Evolutionary conservation across 2,797 vertebrate genomes (phyloP).

Genomic region (Philypnodon macrostomus): DNA sequence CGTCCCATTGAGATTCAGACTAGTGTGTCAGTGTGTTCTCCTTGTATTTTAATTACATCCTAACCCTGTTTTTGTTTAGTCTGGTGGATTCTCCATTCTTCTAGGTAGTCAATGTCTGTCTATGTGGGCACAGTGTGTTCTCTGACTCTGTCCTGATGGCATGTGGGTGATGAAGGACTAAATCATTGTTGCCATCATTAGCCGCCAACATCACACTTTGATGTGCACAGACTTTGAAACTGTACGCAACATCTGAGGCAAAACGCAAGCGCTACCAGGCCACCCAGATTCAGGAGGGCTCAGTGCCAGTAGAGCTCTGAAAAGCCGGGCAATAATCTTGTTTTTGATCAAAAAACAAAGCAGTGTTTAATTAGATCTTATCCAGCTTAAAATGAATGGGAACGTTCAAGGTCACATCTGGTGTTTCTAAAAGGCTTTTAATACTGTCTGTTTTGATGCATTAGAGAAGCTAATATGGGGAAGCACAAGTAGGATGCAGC

Average conservation of each 20-base stretch:
- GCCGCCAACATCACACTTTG: not conserved
- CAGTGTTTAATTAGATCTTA: constrained; percentile 29
- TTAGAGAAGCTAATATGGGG: constrained; percentile 8
- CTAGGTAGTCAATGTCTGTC: too few species aligned
- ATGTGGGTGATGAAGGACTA: not conserved
- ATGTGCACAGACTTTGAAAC: constrained; percentile 1
- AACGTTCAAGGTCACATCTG: constrained; percentile 18
- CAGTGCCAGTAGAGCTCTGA: constrained; percentile 8
- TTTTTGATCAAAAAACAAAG: constrained; percentile 30
- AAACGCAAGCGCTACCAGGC: constrained; percentile 2
- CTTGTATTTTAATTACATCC: not conserved
- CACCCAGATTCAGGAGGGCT: constrained; percentile 8
- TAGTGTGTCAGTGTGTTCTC: too few species aligned
- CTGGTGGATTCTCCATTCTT: not conserved
- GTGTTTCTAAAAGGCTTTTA: constrained; percentile 5
- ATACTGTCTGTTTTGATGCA: constrained; percentile 12
- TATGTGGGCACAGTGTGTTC: not conserved
- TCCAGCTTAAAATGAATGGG: constrained; percentile 15
- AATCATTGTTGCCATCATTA: not conserved
- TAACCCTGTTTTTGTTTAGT: not conserved
- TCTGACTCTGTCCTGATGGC: not conserved
- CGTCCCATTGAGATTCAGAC: too few species aligned
- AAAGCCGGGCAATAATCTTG: constrained; percentile 9
- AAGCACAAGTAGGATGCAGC: constrained; percentile 13
- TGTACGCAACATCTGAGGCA: not conserved